Percentiles rank a stretch among this genome's conserved stretches.
These are phyloP conservation scores for Nymphalis c-album DNA, from an alignment of 2,888 invertebrate genomes.

Conservation along the genomic window DNA sequence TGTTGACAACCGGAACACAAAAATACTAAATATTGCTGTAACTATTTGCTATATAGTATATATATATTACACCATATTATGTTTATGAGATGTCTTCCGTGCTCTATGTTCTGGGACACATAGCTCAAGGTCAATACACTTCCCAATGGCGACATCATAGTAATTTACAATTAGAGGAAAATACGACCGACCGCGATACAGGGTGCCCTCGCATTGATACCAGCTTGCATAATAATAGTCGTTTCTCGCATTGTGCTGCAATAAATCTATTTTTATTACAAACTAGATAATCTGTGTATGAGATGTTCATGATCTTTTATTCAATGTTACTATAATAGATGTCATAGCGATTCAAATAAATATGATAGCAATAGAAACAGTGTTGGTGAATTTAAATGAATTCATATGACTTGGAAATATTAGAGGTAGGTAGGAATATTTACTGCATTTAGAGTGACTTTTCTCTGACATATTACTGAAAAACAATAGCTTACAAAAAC, in stretches of 20 bases:
- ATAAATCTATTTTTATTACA: conserved; percentile 26
- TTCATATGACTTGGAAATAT: too few species aligned
- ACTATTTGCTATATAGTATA: too few species aligned
- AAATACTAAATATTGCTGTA: too few species aligned
- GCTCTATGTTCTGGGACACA: neutral
- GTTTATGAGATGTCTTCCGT: neutral
- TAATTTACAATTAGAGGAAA: conserved; percentile 31
- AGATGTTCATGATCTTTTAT: neutral
- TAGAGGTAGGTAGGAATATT: too few species aligned
- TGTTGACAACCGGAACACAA: too few species aligned
- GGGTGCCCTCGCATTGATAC: conserved; percentile 15
- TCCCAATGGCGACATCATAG: conserved; percentile 19
- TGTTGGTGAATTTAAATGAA: neutral
- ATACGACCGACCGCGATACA: conserved; percentile 17
- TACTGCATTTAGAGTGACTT: too few species aligned
- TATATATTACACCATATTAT: neutral
- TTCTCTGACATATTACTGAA: too few species aligned
- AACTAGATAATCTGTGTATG: neutral
- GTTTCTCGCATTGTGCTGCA: conserved; percentile 23
- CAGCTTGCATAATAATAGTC: conserved; percentile 30
- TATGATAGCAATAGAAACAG: neutral
- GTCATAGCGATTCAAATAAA: neutral
- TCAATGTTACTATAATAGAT: neutral
- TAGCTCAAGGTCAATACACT: conserved; percentile 18
- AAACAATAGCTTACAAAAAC: too few species aligned